Evolutionary conservation across 1,140 invertebrate genomes (phyloP).

Genomic region (Drosophila kanapiae): DNA sequence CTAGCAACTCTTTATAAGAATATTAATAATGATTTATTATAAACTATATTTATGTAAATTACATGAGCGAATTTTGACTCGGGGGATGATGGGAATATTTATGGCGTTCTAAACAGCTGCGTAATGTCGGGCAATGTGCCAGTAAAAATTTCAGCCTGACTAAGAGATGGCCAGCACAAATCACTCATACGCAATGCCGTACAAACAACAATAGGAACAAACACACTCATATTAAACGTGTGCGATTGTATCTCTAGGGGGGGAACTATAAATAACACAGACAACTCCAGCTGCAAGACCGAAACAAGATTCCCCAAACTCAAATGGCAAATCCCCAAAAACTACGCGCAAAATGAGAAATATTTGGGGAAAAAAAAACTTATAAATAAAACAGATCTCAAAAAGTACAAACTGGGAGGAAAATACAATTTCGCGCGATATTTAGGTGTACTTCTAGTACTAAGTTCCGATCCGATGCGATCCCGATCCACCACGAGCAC

Average conservation of each 20-base stretch:
- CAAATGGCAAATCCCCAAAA: conserved; percentile 61
- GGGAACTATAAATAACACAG: conserved; percentile 68
- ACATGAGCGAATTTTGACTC: conserved; percentile 33
- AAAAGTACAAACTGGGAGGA: conserved; percentile 35
- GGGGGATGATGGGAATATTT: conserved; percentile 37
- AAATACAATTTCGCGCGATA: conserved; percentile 32
- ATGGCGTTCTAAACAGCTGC: conserved; percentile 71
- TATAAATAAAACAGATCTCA: conserved; percentile 67
- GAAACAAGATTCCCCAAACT: conserved; percentile 46
- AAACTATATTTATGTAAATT: conserved; percentile 56
- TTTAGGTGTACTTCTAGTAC: conserved; percentile 7
- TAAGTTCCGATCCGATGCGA: conserved; percentile 25
- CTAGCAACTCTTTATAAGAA: too few species aligned
- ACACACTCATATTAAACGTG: conserved; percentile 22
- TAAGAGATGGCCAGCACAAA: conserved; percentile 60
- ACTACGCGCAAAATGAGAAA: conserved; percentile 32
- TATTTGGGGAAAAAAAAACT: conserved; percentile 38
- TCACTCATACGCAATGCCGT: conserved; percentile 78
- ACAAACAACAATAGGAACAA: conserved; percentile 71
- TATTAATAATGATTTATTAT: conserved; percentile 12
- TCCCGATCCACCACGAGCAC: conserved; percentile 47
- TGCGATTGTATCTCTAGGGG: conserved; percentile 26
- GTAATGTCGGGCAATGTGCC: conserved; percentile 78
- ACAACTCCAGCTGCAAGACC: conserved; percentile 58
- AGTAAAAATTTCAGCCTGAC: conserved; percentile 45